Conservation (phyloP, 2,888 invertebrate species). For the Carpatolechia fugitivella region DNA sequence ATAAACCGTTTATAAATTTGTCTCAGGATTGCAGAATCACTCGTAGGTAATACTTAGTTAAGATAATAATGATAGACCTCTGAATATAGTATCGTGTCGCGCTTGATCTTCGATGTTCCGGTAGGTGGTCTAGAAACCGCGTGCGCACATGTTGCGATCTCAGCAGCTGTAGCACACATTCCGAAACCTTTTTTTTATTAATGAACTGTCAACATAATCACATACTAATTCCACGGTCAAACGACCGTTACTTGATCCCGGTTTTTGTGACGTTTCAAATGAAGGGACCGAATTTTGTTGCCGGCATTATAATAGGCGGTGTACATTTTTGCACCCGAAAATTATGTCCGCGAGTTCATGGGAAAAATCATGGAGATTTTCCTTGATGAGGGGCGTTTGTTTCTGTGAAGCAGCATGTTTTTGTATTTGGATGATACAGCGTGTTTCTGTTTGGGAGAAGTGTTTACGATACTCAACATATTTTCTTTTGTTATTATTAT, state of each 20-base stretch:
- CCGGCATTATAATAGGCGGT: not conserved
- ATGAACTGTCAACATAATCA: slow-evolving; percentile 18
- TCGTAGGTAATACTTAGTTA: too few species aligned
- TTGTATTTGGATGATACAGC: not conserved
- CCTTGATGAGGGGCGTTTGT: slow-evolving; percentile 1
- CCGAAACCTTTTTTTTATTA: slow-evolving; percentile 13
- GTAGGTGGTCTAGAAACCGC: slow-evolving; percentile 3
- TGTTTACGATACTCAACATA: not conserved
- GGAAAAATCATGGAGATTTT: slow-evolving; percentile 27
- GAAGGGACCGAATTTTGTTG: slow-evolving; percentile 21
- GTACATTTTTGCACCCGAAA: slow-evolving; percentile 15
- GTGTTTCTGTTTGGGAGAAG: not conserved
- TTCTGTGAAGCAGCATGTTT: slow-evolving; percentile 10
- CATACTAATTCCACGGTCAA: slow-evolving; percentile 18
- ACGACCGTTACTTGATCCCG: slow-evolving; percentile 17
- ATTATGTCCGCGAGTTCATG: slow-evolving; percentile 20
- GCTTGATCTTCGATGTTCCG: not conserved
- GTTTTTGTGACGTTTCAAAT: slow-evolving; percentile 24
- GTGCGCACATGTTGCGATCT: not conserved
- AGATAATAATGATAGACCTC: too few species aligned
- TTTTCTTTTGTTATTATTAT: not conserved
- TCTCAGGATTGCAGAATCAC: too few species aligned
- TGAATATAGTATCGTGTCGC: not conserved
- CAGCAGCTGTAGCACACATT: slow-evolving; percentile 14
- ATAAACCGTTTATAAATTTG: too few species aligned